Conservation (phyloP, 2,888 invertebrate species). For the Sesamia inferens region DNA sequence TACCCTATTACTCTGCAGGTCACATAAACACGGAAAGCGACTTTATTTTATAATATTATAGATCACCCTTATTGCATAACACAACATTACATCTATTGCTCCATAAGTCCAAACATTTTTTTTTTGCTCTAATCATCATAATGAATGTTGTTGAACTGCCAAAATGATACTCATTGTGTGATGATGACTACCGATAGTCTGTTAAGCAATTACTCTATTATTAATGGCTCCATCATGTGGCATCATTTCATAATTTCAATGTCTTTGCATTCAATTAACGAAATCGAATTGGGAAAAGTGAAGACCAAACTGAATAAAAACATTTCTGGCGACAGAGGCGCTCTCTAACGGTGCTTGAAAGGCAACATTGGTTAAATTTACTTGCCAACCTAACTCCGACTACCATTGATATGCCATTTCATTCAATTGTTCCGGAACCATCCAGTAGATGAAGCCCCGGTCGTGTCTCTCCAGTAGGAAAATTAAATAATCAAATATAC, state of each 20-base stretch:
- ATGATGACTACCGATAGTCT: too few relatives aligned
- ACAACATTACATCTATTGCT: too few relatives aligned
- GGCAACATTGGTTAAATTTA: conserved; percentile 1
- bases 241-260: neutral
- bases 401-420: neutral
- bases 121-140: too few relatives aligned
- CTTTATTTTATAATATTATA: neutral
- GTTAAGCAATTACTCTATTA: too few relatives aligned
- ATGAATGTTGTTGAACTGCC: too few relatives aligned
- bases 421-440: neutral
- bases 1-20: too few relatives aligned
- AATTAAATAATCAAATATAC: neutral
- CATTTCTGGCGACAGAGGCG: neutral
- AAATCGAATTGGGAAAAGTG: conserved; percentile 5
- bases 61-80: neutral
- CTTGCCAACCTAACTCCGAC: neutral
- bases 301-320: conserved; percentile 8
- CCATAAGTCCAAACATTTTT: too few relatives aligned
- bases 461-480: neutral
- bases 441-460: conserved; percentile 21
- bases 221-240: conserved; percentile 8
- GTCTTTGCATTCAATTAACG: conserved; percentile 10
- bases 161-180: neutral
- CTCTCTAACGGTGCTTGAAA: conserved; percentile 19
- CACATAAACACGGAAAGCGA: neutral